Evolutionary conservation across 2,113 vertebrate genomes (phyloP), one percentile per base, ranked within the genome.

Genomic region (Microtus ochrogaster): DNA sequence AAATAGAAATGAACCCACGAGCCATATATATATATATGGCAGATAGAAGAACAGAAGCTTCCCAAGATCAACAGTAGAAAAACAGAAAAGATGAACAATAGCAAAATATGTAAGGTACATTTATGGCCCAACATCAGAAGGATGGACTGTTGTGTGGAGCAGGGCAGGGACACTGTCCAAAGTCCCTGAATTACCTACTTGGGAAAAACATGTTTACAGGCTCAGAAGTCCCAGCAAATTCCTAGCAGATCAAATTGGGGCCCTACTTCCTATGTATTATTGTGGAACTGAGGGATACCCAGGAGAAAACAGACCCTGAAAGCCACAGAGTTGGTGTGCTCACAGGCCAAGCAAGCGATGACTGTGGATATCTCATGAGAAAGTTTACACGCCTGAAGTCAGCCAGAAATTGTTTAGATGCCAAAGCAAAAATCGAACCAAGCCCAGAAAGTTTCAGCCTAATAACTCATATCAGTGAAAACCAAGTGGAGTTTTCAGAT

Each of bases 111-210:
- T 30, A 70, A 2, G 7, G 12, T 7, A 72, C 47, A 17, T 5
- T 39, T 55, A 39, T 88, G 55, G 55, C 17, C 12, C 55, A 39
- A 13, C n/a, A 73, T 3, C 24, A 82, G 82, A 68, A 52, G 36
- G 33, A 73, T 1, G 5, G 26, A 21, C 10, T 30, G 5, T n/a
- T 9, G n/a, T 4, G 16, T 14, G 5, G 24, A 65, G 2, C 7
- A 95, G 10, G 36, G 49, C 28, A 4, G 16, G 11, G 11, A 47
- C 21, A 41, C 39, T 70, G 76, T 9, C 7, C 26, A 77, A 33
- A 16, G 19, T 14, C 2, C n/a, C 17, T 22, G 49, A 78, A 36
- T 70, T 63, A 72, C 26, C 33, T 41, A 22, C 36, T 78, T 91
- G 61, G 19, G 9, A 24, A 47, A 81, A 36, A 11, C 21, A 28